Base-by-base conservation (phyloP, 2,888 invertebrate genomes). In the Ditylenchus weischeri region DNA sequence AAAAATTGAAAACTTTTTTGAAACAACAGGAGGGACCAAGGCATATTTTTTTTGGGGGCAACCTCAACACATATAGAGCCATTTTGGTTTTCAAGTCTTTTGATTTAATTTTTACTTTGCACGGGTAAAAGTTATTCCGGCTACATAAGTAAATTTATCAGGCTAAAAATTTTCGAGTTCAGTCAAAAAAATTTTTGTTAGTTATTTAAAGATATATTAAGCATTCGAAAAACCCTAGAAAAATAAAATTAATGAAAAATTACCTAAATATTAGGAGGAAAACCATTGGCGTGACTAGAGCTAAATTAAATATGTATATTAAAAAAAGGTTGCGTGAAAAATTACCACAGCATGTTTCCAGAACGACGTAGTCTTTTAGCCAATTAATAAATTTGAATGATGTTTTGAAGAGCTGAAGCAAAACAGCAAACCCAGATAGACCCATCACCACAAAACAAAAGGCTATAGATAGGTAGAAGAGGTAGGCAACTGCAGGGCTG, bases 381-480 rank as follows among this genome's bases (percentile, higher is more conserved):
- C 77, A 78, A 0, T 66, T 62, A 0, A 78, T 68, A 62, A 78
- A 77, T 47, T 71, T 72, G 49, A 69, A 66, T 11, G 73, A 72
- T 19, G 77, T 76, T 2, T 73, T 72, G 18, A 76, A 61, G 36
- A 76, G 50, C 58, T 71, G 71, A 59, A 79, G 72, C 11, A 75
- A 64, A 11, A 69, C 70, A 13, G 71, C 75, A 11, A 76, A 58
- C 10, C 69, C 66, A 0, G 77, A 68, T 1, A 72, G 73, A 18
- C 70, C 65, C 1, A 73, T 65, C 15, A 76, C 69, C 11, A 79
- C 74, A 47, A 77, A 79, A 58, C 76, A 78, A 0, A 79, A 68
- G 15, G 79, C 76, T 47, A 78, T 79, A 35, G 77, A 64, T 10
- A 78, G 65, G 62, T 79, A 79, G 69, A 79, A 79, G 21, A 74